Evolutionary conservation across 2,797 vertebrate species (phyloP).

Genomic region (Xiphophorus birchmanni): DNA sequence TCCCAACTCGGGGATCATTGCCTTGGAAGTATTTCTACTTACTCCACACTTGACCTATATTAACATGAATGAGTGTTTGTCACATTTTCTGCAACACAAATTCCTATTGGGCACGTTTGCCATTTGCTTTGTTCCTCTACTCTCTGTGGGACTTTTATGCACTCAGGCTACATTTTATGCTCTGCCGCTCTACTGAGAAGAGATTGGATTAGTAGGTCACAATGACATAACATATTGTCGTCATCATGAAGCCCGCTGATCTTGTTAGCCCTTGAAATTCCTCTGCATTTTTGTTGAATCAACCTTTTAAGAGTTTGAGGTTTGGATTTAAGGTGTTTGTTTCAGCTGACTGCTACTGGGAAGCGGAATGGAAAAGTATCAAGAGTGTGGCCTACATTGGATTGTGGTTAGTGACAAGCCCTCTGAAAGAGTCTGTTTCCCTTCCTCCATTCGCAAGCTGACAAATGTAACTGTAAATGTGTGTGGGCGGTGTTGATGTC

Average conservation of each 20-base stretch:
- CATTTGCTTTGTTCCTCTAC: constrained; percentile 16
- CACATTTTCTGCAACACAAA: constrained; percentile 3
- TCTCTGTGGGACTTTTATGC: constrained; percentile 16
- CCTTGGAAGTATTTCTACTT: constrained; percentile 8
- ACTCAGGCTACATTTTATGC: constrained; percentile 45
- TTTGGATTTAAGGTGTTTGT: not conserved
- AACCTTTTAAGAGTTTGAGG: not conserved
- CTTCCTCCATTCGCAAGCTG: constrained; percentile 15
- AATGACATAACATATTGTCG: constrained; percentile 65
- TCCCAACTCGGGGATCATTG: constrained; percentile 35
- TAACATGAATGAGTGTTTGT: constrained; percentile 11
- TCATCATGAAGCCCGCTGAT: constrained; percentile 35
- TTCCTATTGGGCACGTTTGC: not conserved
- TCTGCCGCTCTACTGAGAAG: constrained; percentile 45
- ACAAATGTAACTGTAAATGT: constrained; percentile 49
- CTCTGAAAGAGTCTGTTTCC: not conserved
- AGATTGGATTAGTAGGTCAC: constrained; percentile 76
- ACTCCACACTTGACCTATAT: constrained; percentile 27
- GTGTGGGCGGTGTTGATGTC: constrained; percentile 47
- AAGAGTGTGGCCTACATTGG: constrained; percentile 31
- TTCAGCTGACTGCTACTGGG: constrained; percentile 3
- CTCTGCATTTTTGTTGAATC: constrained; percentile 25
- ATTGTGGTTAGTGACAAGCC: constrained; percentile 25
- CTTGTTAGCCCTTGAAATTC: constrained; percentile 20
- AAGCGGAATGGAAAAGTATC: not conserved